A percentile compares a stretch with the other conserved stretches of the same genome.
Conservation (phyloP, 2,113 vertebrate species). For the Otocyon megalotis region DNA sequence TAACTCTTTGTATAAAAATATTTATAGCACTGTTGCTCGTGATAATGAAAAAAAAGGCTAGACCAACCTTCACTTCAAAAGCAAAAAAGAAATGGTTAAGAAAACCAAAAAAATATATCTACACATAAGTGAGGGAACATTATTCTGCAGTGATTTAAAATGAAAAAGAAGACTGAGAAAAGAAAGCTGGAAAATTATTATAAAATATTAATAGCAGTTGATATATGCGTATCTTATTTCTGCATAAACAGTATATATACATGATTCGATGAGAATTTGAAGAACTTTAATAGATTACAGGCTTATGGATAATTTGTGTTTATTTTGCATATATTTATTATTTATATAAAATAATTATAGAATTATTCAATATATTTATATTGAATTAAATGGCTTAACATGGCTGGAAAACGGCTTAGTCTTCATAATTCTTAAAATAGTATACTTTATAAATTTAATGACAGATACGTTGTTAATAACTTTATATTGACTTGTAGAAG, state of each 20-base stretch:
- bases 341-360: background rate
- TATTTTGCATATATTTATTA: background rate
- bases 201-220: background rate
- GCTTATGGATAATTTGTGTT: background rate
- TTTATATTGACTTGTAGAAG: background rate
- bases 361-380: background rate
- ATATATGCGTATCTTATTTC: background rate
- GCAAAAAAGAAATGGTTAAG: background rate
- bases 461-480: background rate
- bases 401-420: background rate
- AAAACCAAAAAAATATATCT: background rate
- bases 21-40: background rate
- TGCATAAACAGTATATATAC: background rate
- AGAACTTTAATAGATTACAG: background rate
- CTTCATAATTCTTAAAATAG: constrained; percentile 25
- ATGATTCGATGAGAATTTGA: background rate
- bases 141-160: constrained; percentile 17
- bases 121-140: background rate
- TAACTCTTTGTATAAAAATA: background rate
- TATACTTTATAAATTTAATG: constrained; percentile 42
- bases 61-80: constrained; percentile 15
- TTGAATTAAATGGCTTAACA: constrained; percentile 20
- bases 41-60: background rate
- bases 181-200: background rate
- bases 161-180: background rate